Percentiles rank a stretch among this genome's conserved stretches.
Conservation (phyloP, 1,140 invertebrate species). For the Trichonephila inaurata region DNA sequence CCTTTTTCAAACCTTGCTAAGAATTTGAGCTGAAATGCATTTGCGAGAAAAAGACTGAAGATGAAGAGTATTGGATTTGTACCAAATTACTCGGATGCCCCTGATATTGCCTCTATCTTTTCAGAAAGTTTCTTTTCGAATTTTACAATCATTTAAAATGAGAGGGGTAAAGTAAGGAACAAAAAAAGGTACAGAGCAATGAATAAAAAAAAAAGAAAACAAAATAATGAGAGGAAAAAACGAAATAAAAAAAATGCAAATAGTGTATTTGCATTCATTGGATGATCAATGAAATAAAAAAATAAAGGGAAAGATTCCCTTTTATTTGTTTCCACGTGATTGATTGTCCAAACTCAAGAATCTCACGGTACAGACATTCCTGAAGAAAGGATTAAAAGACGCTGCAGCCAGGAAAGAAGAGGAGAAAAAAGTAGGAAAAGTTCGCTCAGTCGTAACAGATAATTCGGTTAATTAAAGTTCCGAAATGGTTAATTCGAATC, state of each 20-base stretch:
- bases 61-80: conserved; percentile 59
- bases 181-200: neutral
- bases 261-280: conserved; percentile 59
- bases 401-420: neutral
- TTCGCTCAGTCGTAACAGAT: conserved; percentile 34
- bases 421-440: conserved; percentile 1
- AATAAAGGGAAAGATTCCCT: conserved; percentile 5
- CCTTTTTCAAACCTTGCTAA: neutral
- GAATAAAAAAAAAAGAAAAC: conserved; percentile 17
- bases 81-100: conserved; percentile 52
- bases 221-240: conserved; percentile 29
- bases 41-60: conserved; percentile 7
- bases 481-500: conserved; percentile 45
- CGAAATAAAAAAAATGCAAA: conserved; percentile 28
- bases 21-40: neutral
- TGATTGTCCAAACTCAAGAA: conserved; percentile 58
- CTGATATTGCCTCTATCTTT: conserved; percentile 55
- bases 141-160: conserved; percentile 63
- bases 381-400: conserved; percentile 55
- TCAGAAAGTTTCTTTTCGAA: conserved; percentile 17
- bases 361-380: neutral
- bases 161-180: neutral
- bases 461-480: conserved; percentile 59
- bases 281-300: conserved; percentile 59
- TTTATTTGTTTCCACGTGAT: conserved; percentile 58